phyloP scores from a whole-genome alignment of 2,113 vertebrate species.

The Nesogale talazaci region DNA sequence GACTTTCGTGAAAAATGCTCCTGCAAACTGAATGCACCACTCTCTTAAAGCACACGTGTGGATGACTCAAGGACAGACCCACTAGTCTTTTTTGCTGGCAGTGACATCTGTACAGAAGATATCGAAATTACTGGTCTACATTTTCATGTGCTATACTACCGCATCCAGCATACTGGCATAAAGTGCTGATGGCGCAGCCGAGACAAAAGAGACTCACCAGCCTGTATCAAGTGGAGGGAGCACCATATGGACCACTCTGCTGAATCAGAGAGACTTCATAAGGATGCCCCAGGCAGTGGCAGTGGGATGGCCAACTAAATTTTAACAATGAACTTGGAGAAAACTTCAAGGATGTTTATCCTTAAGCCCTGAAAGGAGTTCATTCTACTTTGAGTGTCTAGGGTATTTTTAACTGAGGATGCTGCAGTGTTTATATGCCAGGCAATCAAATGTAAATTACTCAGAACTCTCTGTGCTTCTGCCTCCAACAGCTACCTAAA shows the following conservation, averaged over 20 bases:
- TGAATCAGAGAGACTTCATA: not conserved
- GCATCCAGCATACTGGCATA: not conserved
- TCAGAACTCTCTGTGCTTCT: constrained; percentile 12
- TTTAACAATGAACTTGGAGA: constrained; percentile 9
- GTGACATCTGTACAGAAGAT: not conserved
- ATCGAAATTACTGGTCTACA: not conserved
- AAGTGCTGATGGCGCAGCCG: too few species aligned
- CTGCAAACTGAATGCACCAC: not conserved
- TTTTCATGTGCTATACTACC: not conserved
- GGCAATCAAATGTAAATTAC: constrained; percentile 37
- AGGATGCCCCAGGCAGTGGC: not conserved
- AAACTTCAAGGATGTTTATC: not conserved
- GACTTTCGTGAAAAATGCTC: not conserved
- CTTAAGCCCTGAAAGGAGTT: not conserved
- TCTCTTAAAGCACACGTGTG: not conserved
- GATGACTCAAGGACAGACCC: too few species aligned
- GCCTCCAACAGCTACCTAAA: not conserved
- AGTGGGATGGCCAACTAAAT: not conserved
- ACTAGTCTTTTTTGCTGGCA: not conserved
- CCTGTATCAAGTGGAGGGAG: not conserved
- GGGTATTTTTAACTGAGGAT: constrained; percentile 46
- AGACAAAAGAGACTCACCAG: too few species aligned
- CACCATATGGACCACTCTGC: not conserved
- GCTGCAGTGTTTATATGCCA: constrained; percentile 45
- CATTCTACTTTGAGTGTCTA: constrained; percentile 32